A percentile compares a stretch with the other conserved stretches of the same genome.
Evolutionary conservation across 2,888 invertebrate genomes (phyloP).

Genomic region (Nesidiocoris tenuis): DNA sequence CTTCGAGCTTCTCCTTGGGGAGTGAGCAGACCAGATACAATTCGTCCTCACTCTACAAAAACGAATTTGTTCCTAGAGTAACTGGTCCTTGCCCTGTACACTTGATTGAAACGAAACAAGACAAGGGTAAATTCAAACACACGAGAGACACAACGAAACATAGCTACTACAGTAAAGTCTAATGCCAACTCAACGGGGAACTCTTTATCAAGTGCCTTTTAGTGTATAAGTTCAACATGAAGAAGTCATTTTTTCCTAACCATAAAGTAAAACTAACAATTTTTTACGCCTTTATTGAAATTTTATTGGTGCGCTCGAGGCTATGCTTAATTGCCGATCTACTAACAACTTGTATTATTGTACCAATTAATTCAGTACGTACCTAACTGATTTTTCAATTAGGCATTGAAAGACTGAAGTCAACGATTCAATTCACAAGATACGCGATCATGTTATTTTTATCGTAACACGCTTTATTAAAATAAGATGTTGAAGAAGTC

Average conservation of each 20-base stretch:
- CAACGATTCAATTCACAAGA: constrained; percentile 17
- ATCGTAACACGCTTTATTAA: constrained; percentile 10
- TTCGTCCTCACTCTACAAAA: constrained; percentile 68
- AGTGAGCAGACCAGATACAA: constrained; percentile 56
- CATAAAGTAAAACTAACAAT: not conserved
- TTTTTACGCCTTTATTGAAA: too few species aligned
- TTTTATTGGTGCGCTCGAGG: too few species aligned
- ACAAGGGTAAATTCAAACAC: constrained; percentile 74
- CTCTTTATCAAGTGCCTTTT: not conserved
- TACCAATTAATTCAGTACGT: constrained; percentile 5
- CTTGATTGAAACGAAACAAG: constrained; percentile 66
- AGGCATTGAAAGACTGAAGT: constrained; percentile 30
- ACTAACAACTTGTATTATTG: not conserved
- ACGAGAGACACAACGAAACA: constrained; percentile 81
- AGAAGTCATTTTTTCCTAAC: not conserved
- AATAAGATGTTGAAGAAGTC: not conserved
- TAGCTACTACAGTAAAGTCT: constrained; percentile 73
- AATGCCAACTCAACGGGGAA: too few species aligned
- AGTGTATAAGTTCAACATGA: not conserved
- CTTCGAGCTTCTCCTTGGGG: constrained; percentile 75
- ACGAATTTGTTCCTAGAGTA: constrained; percentile 70
- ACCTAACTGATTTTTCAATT: constrained; percentile 24
- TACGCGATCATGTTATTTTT: not conserved
- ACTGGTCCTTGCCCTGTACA: constrained; percentile 80
- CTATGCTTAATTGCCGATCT: not conserved